Conservation (phyloP, 2,888 invertebrate genomes). For the Leptopilina syphax region DNA sequence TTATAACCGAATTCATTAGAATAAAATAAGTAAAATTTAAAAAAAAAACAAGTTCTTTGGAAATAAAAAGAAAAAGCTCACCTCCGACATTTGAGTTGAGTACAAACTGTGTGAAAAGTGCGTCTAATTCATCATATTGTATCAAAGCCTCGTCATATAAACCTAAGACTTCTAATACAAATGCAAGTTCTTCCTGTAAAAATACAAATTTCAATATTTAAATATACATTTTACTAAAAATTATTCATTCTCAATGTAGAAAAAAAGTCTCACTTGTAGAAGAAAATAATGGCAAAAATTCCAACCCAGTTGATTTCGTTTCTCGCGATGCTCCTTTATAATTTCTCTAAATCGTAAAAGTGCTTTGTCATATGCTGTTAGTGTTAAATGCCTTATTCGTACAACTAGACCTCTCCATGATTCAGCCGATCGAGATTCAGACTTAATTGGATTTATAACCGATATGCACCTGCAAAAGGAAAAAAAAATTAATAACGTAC, state of each 20-base stretch:
- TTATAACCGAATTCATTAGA: too few species aligned
- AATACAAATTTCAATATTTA: not conserved
- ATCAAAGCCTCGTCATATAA: constrained; percentile 95
- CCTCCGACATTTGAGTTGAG: constrained; percentile 93
- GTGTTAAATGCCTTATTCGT: constrained; percentile 88
- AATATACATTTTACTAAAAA: constrained; percentile 18
- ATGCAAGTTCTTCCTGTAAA: constrained; percentile 92
- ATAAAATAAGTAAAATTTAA: not conserved
- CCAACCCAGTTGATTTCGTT: constrained; percentile 93
- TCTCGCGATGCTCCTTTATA: constrained; percentile 92
- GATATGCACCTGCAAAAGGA: constrained; percentile 87
- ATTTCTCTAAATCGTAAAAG: constrained; percentile 92
- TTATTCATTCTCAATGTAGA: constrained; percentile 13
- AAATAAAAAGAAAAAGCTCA: constrained; percentile 61
- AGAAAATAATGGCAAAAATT: constrained; percentile 96
- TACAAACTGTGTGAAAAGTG: constrained; percentile 96
- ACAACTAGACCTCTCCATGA: constrained; percentile 92
- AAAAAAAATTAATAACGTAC: too few species aligned
- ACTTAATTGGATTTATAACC: constrained; percentile 93
- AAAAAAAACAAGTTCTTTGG: not conserved
- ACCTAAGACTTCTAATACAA: constrained; percentile 95
- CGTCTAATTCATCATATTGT: constrained; percentile 98
- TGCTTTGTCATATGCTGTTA: constrained; percentile 92
- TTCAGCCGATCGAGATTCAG: constrained; percentile 92
- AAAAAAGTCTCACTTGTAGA: constrained; percentile 83